Conservation (phyloP, 2,888 invertebrate genomes). For the Trissoscelio sp. region DNA sequence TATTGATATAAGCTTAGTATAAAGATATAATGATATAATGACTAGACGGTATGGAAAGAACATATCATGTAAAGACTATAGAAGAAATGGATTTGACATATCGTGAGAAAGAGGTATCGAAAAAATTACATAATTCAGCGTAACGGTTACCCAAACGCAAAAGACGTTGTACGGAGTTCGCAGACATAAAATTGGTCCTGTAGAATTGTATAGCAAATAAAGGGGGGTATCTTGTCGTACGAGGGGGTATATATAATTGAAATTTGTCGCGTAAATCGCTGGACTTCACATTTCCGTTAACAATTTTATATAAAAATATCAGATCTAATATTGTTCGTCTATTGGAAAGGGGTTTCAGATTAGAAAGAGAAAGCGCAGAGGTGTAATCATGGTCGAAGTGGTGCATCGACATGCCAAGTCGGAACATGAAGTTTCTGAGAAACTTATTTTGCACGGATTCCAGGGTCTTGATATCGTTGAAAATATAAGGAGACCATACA, state of each 20-base stretch:
- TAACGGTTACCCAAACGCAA: background rate
- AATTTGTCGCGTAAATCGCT: background rate
- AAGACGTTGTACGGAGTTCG: background rate
- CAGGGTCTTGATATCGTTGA: background rate
- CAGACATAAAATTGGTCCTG: background rate
- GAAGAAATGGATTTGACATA: too few relatives aligned
- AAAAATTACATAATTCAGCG: background rate
- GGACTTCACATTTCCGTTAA: background rate
- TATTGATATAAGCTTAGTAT: too few relatives aligned
- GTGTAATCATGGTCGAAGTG: background rate
- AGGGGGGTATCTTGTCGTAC: background rate
- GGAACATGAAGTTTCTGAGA: background rate
- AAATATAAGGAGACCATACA: too few relatives aligned
- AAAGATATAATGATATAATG: too few relatives aligned
- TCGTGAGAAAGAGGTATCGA: too few relatives aligned
- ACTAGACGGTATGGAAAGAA: too few relatives aligned
- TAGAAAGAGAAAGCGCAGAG: background rate
- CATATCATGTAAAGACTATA: too few relatives aligned
- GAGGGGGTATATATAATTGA: background rate
- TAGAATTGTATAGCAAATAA: background rate
- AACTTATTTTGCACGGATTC: slow-evolving; percentile 7
- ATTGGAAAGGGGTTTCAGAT: background rate
- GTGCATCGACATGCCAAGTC: background rate
- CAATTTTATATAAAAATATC: background rate
- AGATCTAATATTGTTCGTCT: background rate